A percentile compares a stretch with the other conserved stretches of the same genome.
Conservation (phyloP, 2,113 vertebrate genomes). For the Paramisgurnus dabryanus region DNA sequence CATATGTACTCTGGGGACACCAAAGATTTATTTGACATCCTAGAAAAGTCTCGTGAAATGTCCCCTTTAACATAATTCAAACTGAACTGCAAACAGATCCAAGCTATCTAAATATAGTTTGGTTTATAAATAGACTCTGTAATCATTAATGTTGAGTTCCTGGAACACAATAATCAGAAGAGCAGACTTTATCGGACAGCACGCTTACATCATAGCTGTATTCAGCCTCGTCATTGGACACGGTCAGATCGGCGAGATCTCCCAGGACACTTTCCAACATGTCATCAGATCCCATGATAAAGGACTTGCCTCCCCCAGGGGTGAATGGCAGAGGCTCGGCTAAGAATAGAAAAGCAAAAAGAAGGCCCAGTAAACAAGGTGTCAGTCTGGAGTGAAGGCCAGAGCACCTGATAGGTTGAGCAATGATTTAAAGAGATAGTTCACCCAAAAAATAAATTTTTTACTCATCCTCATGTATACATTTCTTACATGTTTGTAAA, state of each 20-base stretch:
- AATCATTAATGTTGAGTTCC: neutral
- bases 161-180: too few species aligned
- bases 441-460: neutral
- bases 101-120: too few species aligned
- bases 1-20: too few species aligned
- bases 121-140: neutral
- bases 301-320: conserved; percentile 91
- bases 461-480: too few species aligned
- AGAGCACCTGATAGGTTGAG: neutral
- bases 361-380: conserved; percentile 67
- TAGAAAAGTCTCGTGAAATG: too few species aligned
- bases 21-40: too few species aligned
- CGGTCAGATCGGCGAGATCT: conserved; percentile 97
- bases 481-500: neutral
- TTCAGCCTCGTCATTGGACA: conserved; percentile 94
- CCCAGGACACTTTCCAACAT: conserved; percentile 95
- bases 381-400: conserved; percentile 18
- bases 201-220: conserved; percentile 97
- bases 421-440: neutral
- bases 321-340: conserved; percentile 95
- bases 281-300: conserved; percentile 95
- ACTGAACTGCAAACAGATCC: too few species aligned
- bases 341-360: conserved; percentile 79
- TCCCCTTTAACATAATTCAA: too few species aligned
- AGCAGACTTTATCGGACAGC: conserved; percentile 9